Percentiles rank a stretch among this genome's conserved stretches.
Evolutionary conservation across 1,140 invertebrate species (phyloP).

Genomic region (Heterodera schachtii): DNA sequence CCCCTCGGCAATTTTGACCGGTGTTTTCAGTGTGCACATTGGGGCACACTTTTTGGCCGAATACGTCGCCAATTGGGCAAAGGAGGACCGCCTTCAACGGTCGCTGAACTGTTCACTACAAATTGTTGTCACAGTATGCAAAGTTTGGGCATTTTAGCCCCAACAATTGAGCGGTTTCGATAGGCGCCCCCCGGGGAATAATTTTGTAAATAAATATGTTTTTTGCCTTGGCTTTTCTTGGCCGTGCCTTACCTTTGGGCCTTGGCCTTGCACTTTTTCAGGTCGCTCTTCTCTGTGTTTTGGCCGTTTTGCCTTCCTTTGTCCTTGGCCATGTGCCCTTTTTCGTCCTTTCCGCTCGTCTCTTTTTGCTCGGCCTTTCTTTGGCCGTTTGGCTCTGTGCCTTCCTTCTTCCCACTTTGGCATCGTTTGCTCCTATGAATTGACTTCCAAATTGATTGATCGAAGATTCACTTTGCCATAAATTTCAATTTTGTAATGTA

Average conservation of each 20-base stretch:
- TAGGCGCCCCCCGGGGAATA: no score
- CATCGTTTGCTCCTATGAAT: conserved; percentile 18
- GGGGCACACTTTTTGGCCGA: conserved; percentile 34
- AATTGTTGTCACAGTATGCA: conserved; percentile 31
- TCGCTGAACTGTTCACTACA: conserved; percentile 33
- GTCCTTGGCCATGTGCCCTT: conserved; percentile 24
- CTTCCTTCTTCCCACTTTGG: conserved; percentile 20
- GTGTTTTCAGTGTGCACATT: conserved; percentile 6
- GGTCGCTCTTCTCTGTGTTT: conserved; percentile 27
- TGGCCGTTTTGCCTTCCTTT: conserved; percentile 23
- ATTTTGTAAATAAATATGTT: no score
- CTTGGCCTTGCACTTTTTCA: conserved; percentile 17
- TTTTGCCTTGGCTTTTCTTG: no score
- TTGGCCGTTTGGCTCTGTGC: conserved; percentile 27
- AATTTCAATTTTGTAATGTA: background rate
- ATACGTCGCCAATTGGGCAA: conserved; percentile 35
- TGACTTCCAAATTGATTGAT: background rate
- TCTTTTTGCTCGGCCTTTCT: conserved; percentile 24
- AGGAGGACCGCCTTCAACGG: conserved; percentile 27
- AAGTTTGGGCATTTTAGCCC: background rate
- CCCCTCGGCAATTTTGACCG: conserved; percentile 26
- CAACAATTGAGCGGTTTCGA: no score
- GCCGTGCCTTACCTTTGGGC: no score
- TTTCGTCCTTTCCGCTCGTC: conserved; percentile 36
- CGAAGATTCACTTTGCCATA: background rate